Base-by-base conservation (phyloP, 2,888 invertebrate species). In the Papilio protenor region DNA sequence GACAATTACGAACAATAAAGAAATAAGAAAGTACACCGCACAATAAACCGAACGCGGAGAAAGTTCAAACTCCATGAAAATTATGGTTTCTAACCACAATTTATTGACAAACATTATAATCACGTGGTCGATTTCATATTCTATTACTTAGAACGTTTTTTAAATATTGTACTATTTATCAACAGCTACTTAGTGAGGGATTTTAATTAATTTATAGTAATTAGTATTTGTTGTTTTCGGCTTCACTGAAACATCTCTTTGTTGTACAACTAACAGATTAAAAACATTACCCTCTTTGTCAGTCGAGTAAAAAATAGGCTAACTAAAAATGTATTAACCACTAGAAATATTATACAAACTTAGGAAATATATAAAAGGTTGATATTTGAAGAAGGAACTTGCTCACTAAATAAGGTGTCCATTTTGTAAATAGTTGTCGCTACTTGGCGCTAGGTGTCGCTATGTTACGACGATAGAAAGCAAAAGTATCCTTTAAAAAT, bases 1-100 rank as follows among this genome's bases (percentile, higher is more conserved):
- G 76, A 82, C 86, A 92, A 93, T 92, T 93, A 92, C 86, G 81
- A 82, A 78, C 80, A 73, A 85, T 85, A 86, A 86, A 89, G 87
- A 89, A 92, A 91, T 90, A 90, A 88, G 93, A 93, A 93, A 94
- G 93, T 92, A 89, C 84, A 85, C 89, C 88, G 87, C 66, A 66
- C 66, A 66, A 66, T 66, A 12, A n/a, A 82, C 81, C 81, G 76
- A 81, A 82, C 83, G 76, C 79, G 85, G 90, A 88, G 93, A 94
- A 94, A 94, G 92, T 89, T 79, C 77, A 90, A 90, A 86, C 91
- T 90, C 90, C 90, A 89, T 91, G 87, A 89, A 92, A 91, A 91
- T 91, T 87, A 85, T 89, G 88, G 90, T 89, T 83, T 83, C 84
- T 85, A 88, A 93, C 92, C 91, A 86, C 92, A 90, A 86, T 81